phyloP scores from a whole-genome alignment of 1,140 invertebrate genomes.

The Dryas iulia region DNA sequence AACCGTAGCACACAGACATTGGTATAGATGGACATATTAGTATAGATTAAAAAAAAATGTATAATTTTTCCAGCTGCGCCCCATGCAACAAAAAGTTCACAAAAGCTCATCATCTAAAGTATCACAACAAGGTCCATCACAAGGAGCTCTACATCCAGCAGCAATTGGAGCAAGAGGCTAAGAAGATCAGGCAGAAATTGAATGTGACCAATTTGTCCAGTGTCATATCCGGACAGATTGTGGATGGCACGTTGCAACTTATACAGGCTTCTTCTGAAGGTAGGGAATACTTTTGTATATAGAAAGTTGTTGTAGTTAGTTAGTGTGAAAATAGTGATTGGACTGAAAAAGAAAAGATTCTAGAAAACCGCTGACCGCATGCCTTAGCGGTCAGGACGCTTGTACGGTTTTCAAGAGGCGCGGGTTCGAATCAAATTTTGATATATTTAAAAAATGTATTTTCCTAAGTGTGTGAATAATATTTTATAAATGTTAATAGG shows the following conservation, averaged over 20 bases:
- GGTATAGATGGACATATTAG: no score
- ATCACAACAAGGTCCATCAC: slow-evolving; percentile 79
- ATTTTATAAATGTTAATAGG: no score
- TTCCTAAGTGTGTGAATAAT: no score
- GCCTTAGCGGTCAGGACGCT: no score
- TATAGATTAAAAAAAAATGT: background rate
- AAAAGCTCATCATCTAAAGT: slow-evolving; percentile 77
- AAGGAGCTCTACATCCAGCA: slow-evolving; percentile 75
- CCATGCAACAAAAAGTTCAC: slow-evolving; percentile 79
- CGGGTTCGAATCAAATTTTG: no score
- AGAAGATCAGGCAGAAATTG: slow-evolving; percentile 66
- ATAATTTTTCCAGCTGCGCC: slow-evolving; percentile 47
- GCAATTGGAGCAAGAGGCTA: slow-evolving; percentile 69
- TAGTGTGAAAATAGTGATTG: no score
- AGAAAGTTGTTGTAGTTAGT: background rate
- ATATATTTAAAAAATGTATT: no score
- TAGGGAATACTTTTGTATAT: slow-evolving; percentile 13
- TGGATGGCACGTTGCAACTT: slow-evolving; percentile 60
- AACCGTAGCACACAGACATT: no score
- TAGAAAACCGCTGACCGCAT: no score
- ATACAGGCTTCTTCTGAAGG: slow-evolving; percentile 51
- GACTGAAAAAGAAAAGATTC: no score
- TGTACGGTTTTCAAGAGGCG: no score
- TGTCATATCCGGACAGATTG: slow-evolving; percentile 59
- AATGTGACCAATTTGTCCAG: slow-evolving; percentile 56